Percentiles rank a stretch among this genome's conserved stretches.
Conservation (phyloP, 2,113 vertebrate species). For the Azemiops feae region DNA sequence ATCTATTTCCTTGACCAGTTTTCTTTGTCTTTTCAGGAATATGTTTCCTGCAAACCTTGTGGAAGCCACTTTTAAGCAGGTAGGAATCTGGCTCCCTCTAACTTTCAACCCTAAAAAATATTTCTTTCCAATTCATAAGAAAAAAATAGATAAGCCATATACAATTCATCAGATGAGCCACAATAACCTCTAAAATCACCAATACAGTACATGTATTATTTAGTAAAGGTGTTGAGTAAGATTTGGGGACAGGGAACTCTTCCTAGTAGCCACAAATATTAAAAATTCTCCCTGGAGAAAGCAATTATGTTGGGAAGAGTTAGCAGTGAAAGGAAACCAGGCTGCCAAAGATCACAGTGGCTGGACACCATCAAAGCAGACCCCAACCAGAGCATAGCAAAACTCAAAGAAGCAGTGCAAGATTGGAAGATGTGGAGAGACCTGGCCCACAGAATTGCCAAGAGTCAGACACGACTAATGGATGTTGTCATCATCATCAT, state of each 20-base stretch:
- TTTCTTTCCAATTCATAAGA: background rate
- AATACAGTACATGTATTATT: background rate
- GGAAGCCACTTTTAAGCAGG: conserved; percentile 97
- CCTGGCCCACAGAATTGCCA: background rate
- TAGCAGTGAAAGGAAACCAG: background rate
- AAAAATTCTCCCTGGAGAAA: background rate
- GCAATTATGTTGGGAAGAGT: background rate
- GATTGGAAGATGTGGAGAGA: background rate
- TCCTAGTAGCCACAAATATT: background rate
- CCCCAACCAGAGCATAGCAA: background rate
- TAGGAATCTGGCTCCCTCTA: conserved; percentile 59
- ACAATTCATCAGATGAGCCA: background rate
- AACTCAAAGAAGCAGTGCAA: background rate
- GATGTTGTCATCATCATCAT: background rate
- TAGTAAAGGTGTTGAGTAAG: background rate
- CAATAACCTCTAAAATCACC: background rate
- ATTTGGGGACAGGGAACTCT: background rate
- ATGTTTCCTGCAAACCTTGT: conserved; percentile 98
- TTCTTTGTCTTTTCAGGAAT: conserved; percentile 81
- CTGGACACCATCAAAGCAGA: background rate
- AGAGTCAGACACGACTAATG: background rate
- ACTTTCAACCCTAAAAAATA: conserved; percentile 8
- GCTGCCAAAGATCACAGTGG: background rate
- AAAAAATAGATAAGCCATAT: background rate
- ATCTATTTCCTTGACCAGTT: conserved; percentile 22